Evolutionary conservation across 2,113 vertebrate genomes (phyloP).

Genomic region (Microcebus murinus): DNA sequence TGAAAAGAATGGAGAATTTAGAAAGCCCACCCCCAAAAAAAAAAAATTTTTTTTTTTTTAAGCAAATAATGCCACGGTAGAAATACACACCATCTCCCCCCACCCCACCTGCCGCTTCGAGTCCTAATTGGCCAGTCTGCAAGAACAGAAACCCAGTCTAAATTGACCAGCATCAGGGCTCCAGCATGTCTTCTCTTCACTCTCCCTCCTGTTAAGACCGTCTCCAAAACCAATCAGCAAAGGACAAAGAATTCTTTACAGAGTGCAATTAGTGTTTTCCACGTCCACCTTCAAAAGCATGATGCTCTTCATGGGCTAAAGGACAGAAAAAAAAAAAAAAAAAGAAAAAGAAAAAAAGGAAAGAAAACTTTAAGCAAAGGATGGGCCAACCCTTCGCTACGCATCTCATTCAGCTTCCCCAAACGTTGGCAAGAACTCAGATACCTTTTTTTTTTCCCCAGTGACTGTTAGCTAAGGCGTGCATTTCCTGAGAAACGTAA

Average conservation of each 20-base stretch:
- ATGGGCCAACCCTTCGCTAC: conserved; percentile 78
- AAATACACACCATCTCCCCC: conserved; percentile 58
- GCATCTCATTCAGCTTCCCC: conserved; percentile 73
- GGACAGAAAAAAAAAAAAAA: conserved; percentile 79
- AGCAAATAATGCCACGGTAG: conserved; percentile 47
- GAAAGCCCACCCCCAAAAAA: not conserved
- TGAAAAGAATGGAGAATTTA: conserved; percentile 62
- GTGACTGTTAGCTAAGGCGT: conserved; percentile 67
- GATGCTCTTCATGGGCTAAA: conserved; percentile 96
- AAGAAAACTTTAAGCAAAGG: conserved; percentile 82
- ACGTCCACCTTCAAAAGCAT: conserved; percentile 95
- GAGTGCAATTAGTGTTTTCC: conserved; percentile 88
- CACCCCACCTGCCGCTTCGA: conserved; percentile 73
- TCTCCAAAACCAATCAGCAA: conserved; percentile 79
- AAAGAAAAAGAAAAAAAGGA: conserved; percentile 69
- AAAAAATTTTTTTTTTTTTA: not conserved
- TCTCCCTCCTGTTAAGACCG: conserved; percentile 76
- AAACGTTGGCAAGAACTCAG: conserved; percentile 71
- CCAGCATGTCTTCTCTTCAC: conserved; percentile 79
- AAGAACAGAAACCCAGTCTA: conserved; percentile 75
- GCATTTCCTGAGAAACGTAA: conserved; percentile 72
- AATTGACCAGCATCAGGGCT: conserved; percentile 65
- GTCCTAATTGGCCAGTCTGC: conserved; percentile 71
- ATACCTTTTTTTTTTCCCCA: conserved; percentile 62
- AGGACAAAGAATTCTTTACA: conserved; percentile 80